Evolutionary conservation across 2,888 invertebrate species (phyloP).

Genomic region (Nemurella pictetii): DNA sequence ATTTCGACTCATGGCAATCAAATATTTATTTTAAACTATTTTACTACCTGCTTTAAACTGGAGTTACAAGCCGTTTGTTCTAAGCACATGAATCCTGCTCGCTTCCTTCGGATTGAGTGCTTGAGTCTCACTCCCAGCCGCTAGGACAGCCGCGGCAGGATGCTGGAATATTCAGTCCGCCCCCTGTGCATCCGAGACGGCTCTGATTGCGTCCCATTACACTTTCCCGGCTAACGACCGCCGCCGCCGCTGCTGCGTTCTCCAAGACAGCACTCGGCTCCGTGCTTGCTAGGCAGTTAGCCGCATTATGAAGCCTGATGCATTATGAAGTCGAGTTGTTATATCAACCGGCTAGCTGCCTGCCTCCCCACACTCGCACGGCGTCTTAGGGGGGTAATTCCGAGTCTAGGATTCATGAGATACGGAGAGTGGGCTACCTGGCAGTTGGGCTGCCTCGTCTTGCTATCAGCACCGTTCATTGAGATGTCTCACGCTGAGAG

Average conservation of each 20-base stretch:
- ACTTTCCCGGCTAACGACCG: neutral
- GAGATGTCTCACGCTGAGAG: no score
- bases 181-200: neutral
- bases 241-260: neutral
- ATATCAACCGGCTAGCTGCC: neutral
- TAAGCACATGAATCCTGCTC: neutral
- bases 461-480: no score
- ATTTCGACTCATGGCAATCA: no score
- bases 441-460: no score
- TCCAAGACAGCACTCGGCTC: neutral
- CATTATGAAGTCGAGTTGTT: neutral
- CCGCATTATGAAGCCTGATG: neutral
- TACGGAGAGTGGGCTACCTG: no score
- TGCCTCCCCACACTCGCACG: no score
- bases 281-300: neutral
- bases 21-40: no score
- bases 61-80: neutral
- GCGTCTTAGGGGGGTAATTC: no score
- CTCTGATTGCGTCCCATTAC: neutral
- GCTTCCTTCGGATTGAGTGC: neutral
- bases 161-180: neutral
- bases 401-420: no score
- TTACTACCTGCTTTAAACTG: no score
- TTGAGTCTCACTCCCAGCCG: neutral
- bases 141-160: neutral